Percentiles rank a stretch among this genome's conserved stretches.
Conservation (phyloP, 2,888 invertebrate genomes). For the Ornithoptera alexandrae region DNA sequence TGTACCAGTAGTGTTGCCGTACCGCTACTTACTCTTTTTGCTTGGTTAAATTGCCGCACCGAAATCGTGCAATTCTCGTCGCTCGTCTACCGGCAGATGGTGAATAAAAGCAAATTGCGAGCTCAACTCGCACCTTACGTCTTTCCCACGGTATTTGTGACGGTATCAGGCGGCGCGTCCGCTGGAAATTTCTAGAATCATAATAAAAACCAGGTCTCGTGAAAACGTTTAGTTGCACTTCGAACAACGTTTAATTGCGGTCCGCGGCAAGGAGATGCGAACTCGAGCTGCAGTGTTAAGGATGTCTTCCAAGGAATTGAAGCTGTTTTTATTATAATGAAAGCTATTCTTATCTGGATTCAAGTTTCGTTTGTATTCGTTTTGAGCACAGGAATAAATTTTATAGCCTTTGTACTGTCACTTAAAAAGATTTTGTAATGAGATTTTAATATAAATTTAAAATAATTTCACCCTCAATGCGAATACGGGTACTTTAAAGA, state of each 20-base stretch:
- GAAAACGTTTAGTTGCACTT: conserved; percentile 32
- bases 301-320: conserved; percentile 11
- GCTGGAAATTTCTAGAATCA: conserved; percentile 30
- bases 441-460: not conserved
- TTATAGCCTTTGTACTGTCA: conserved; percentile 8
- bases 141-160: conserved; percentile 55
- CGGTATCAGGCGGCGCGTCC: conserved; percentile 30
- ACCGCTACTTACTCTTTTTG: conserved; percentile 43
- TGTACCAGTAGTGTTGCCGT: conserved; percentile 36
- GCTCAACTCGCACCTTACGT: conserved; percentile 51
- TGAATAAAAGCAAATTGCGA: conserved; percentile 61
- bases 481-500: not conserved
- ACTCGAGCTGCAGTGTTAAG: conserved; percentile 26
- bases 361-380: conserved; percentile 1
- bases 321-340: conserved; percentile 16
- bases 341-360: conserved; percentile 14
- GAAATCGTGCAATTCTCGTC: conserved; percentile 50
- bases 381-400: not conserved
- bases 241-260: conserved; percentile 41
- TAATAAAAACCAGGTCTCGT: conserved; percentile 13
- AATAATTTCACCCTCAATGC: not conserved
- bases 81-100: conserved; percentile 45
- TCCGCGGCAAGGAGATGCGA: conserved; percentile 34
- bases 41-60: conserved; percentile 44
- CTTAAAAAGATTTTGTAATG: not conserved